Evolutionary conservation across 2,888 invertebrate genomes (phyloP), one percentile per base, ranked within the genome.

Genomic region (Macrophya annulata): DNA sequence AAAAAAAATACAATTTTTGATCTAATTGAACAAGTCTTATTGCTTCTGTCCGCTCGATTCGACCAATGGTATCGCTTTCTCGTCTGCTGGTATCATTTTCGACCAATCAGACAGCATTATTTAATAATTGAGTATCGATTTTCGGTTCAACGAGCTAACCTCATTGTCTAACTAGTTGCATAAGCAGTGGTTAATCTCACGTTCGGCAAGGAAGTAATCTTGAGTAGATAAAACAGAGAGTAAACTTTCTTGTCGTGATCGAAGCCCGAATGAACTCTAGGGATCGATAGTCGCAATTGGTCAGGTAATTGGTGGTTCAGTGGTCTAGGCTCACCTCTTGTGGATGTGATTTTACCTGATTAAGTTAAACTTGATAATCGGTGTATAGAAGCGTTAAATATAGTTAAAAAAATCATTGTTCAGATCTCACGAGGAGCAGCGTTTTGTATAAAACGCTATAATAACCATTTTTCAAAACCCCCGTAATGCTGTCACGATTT

Each of bases 401-500:
- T 84, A 10, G 17, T 79, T n/a, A n/a, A n/a, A n/a, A n/a, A 68
- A 37, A 62, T 79, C 55, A n/a, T 40, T n/a, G 71, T 9, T 21
- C 10, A 4, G 4, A 45, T 15, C 4, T 4, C 21, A 12, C 10
- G 15, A 15, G 15, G 15, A 45, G 17, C 31, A 37, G n/a, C 76
- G 76, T 21, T n/a, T 55, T 25, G 17, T 31, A 9, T 4, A 55
- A 37, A n/a, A 40, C 55, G 79, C 17, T 17, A 25, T 31, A 62
- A 40, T 31, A 17, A 15, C 55, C 17, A 62, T 55, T 40, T 45
- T n/a, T 9, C 72, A 43, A 10, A 25, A 43, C 21, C 45, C 72
- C 21, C 88, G 88, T 90, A 88, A 90, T 90, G 90, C 89, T 87
- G 89, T 89, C 88, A 88, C 85, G 87, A 88, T 89, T 87, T 87